Base-by-base conservation (phyloP, 2,888 invertebrate species). In the Didymodactylos carnosus region DNA sequence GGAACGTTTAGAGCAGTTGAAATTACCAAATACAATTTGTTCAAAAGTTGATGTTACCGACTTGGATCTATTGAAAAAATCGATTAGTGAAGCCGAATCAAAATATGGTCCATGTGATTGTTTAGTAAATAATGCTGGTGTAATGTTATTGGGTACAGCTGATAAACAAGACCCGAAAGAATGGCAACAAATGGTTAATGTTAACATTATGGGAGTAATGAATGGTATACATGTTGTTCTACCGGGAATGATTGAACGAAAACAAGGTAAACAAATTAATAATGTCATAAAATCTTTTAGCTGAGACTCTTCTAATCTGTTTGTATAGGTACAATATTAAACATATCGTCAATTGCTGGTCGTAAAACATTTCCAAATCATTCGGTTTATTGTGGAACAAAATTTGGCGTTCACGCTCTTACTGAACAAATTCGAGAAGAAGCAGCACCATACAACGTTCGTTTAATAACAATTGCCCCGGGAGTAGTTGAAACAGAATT, bases 401-500 rank as follows among this genome's bases (percentile, higher is more conserved):
- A 72, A 62, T 72, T 39, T 25, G 35, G 39, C 25, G 72, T 72
- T 25, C 72, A 72, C 14, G 72, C 72, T 23, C 25, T 72, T n/a
- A 62, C 39, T 11, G 72, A 72, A 39, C 39, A 41, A 25, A 62
- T 72, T 10, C 72, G 72, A 39, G 72, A 72, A 39, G 72, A 72
- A 41, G 72, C 40, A 1, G 40, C 72, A 25, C 25, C 23, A 11
- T n/a, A 35, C n/a, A 35, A 72, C 39, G 72, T 72, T 41, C 72
- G 72, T 39, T 39, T 72, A 35, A 41, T 40, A 4, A 72, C 8
- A 77, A 80, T 84, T 70, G 84, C 84, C 76, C 84, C 84, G 6
- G 84, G 84, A 13, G 82, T 83, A 77, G 83, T 84, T 2, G 77
- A 78, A 39, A 83, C 84, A 16, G 80, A 82, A 72, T 79, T 84